phyloP scores from a whole-genome alignment of 2,797 vertebrate genomes.

The Cyclura pinguis region DNA sequence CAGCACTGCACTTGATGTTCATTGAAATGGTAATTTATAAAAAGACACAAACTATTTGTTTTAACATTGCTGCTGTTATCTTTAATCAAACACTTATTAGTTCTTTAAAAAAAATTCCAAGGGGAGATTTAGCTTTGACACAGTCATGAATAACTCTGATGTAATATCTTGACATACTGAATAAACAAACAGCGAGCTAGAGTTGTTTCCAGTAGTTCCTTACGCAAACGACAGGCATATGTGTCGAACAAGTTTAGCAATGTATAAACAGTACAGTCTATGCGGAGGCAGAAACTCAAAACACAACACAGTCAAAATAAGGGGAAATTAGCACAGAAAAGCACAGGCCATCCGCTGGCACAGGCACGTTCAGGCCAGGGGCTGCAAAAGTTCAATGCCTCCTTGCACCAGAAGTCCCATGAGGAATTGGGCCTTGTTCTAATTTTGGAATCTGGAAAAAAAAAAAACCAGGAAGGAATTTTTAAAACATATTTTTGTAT shows the following conservation, averaged over 20 bases:
- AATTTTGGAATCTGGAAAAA: constrained; percentile 77
- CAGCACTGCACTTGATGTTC: constrained; percentile 32
- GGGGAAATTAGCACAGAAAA: constrained; percentile 57
- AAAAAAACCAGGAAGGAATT: constrained; percentile 71
- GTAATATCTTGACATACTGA: constrained; percentile 55
- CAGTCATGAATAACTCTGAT: constrained; percentile 54
- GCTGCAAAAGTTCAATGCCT: constrained; percentile 71
- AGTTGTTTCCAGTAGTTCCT: constrained; percentile 53
- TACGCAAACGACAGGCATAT: background rate
- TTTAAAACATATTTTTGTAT: constrained; percentile 36
- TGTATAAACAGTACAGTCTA: constrained; percentile 44
- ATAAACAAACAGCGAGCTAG: constrained; percentile 29
- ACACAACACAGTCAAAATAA: constrained; percentile 63
- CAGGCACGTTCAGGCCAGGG: constrained; percentile 69
- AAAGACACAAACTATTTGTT: constrained; percentile 52
- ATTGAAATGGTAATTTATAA: constrained; percentile 45
- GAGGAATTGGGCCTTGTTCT: constrained; percentile 70
- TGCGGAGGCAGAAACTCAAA: constrained; percentile 30
- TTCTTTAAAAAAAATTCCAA: background rate
- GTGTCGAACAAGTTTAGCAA: constrained; percentile 57
- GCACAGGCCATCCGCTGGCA: constrained; percentile 59
- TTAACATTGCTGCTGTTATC: constrained; percentile 63
- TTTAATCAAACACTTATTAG: constrained; percentile 42
- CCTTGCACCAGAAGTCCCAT: constrained; percentile 69
- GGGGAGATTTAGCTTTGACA: constrained; percentile 45